Conservation (phyloP, 2,113 vertebrate genomes). For the Peromyscus californicus region DNA sequence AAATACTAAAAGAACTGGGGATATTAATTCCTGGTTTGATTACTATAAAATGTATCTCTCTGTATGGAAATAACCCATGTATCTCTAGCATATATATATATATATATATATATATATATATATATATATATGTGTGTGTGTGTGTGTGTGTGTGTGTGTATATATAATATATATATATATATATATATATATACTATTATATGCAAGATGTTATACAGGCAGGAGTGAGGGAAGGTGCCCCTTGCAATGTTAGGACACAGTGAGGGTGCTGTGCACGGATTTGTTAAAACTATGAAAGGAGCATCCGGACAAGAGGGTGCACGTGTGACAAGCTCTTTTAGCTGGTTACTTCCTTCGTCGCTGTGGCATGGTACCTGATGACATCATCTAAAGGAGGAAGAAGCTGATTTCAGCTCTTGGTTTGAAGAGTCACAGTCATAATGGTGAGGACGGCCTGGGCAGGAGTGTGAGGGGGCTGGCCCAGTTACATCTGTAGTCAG, state of each 20-base stretch:
- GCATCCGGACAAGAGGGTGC: background rate
- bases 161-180: too few relatives aligned
- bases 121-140: too few relatives aligned
- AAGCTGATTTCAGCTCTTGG: background rate
- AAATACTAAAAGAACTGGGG: background rate
- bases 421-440: background rate
- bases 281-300: background rate
- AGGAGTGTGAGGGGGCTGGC: background rate
- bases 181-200: too few relatives aligned
- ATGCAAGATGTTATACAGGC: background rate
- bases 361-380: background rate
- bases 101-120: too few relatives aligned
- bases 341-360: background rate
- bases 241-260: background rate
- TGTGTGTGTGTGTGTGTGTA: too few relatives aligned
- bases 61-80: background rate
- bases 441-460: accelerated
- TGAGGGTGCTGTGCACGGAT: background rate
- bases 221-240: background rate
- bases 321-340: background rate
- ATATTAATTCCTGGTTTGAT: background rate
- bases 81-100: background rate
- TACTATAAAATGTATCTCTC: too few relatives aligned
- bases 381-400: background rate
- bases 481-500: background rate